Evolutionary conservation across 2,113 vertebrate species (phyloP), one percentile per base, ranked within the genome.

Genomic region (Balaenoptera acutorostrata): DNA sequence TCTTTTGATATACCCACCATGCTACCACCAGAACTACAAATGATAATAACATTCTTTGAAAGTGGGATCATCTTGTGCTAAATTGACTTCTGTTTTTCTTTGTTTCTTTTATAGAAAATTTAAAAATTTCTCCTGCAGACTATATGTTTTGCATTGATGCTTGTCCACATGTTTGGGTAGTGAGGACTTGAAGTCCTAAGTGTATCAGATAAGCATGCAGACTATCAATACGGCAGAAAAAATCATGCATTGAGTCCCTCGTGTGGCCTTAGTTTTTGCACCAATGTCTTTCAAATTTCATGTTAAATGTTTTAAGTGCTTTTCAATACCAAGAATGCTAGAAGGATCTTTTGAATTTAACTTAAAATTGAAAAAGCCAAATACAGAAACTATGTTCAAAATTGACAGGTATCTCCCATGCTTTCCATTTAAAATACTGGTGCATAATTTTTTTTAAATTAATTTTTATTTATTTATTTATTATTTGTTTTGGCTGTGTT

Each of bases 241-340:
- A 29, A 21, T 15, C 27, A 55, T 31, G n/a, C n/a, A 15, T 1
- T 12, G 68, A 49, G 75, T 8, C 20, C 15, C 33, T 87, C 1
- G 0, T 29, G 14, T 75, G 13, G 46, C 46, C 57, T 96, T 96
- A 13, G 11, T 78, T 41, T 93, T 80, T 44, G 33, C 9, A 15
- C 21, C 69, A 87, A 1, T 55, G 18, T 87, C 49, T 96, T 96
- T 84, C 72, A 82, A 46, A 85, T 97, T 93, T 81, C 57, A 52
- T 84, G 64, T 66, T 92, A 96, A 90, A 20, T 49, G 74, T 15
- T 36, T 77, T 81, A 46, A 89, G 10, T 83, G 13, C 17, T 90
- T 94, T 68, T 86, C 80, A 66, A 21, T 44, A 13, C 49, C 85
- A 46, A 0, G 69, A 71, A 81, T 84, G 44, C 36, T 86, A 84